Evolutionary conservation across 35 echinoderm and acorn worm genomes (phyloP).

Genomic region (Ophiothrix spiculata): DNA sequence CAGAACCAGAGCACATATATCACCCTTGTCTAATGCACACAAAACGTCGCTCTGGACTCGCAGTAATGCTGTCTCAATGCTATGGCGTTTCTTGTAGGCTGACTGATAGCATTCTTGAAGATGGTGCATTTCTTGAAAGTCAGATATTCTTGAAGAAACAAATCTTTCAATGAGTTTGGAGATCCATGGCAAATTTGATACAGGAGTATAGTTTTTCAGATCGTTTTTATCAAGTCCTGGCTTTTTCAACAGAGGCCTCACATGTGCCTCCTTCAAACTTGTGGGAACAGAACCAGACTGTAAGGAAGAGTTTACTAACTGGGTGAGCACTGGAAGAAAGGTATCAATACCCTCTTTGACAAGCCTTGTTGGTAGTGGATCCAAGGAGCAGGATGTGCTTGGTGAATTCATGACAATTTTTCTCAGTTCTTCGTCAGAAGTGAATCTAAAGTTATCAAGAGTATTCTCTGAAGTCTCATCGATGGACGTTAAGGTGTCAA

Average conservation of each 20-base stretch:
- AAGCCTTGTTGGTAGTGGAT: conserved; percentile 32
- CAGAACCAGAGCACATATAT: conserved; percentile 7
- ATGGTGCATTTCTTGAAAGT: background rate
- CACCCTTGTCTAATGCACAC: conserved; percentile 11
- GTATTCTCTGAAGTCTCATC: background rate
- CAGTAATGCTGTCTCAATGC: conserved; percentile 27
- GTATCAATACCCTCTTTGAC: background rate
- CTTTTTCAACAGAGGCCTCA: conserved; percentile 51
- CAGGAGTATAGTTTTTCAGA: conserved; percentile 31
- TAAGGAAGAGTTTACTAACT: background rate
- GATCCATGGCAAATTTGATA: conserved; percentile 49
- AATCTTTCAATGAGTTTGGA: conserved; percentile 43
- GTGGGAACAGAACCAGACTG: background rate
- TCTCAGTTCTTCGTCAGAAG: background rate
- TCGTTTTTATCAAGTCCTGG: conserved; percentile 25
- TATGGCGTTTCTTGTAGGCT: conserved; percentile 13
- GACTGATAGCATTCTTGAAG: background rate
- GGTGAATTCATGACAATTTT: conserved; percentile 21
- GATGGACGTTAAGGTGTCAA: background rate
- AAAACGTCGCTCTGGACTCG: background rate
- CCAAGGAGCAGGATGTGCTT: background rate
- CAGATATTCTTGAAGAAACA: conserved; percentile 18
- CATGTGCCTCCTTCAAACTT: conserved; percentile 14
- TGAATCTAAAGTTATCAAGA: background rate
- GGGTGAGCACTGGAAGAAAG: background rate